A percentile compares a stretch with the other conserved stretches of the same genome.
Evolutionary conservation across 2,113 vertebrate genomes (phyloP).

Genomic region (Verasper variegatus): DNA sequence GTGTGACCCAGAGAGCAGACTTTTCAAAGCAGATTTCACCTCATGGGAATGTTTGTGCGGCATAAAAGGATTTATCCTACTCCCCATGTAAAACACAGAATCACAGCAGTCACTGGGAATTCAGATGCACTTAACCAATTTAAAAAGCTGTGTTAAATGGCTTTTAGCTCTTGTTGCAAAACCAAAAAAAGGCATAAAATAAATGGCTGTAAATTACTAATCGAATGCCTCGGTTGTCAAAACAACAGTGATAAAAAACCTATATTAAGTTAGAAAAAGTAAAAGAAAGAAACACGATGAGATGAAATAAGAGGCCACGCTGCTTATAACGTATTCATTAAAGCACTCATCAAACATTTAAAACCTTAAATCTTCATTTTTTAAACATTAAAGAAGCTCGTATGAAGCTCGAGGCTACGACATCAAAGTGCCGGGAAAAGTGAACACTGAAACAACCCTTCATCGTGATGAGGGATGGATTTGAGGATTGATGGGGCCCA

Average conservation of each 20-base stretch:
- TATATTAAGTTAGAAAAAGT: background rate
- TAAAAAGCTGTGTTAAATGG: slow-evolving; percentile 32
- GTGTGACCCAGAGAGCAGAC: slow-evolving; percentile 39
- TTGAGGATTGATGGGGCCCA: slow-evolving; percentile 55
- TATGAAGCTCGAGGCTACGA: slow-evolving; percentile 16
- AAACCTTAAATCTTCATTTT: slow-evolving; percentile 29
- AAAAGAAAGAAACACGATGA: background rate
- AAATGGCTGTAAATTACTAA: background rate
- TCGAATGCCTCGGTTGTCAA: background rate
- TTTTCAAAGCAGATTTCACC: slow-evolving; percentile 65
- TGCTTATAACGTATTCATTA: slow-evolving; percentile 14
- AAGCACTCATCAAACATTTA: slow-evolving; percentile 38
- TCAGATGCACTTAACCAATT: slow-evolving; percentile 24
- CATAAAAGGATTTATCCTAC: slow-evolving; percentile 56
- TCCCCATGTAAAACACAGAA: slow-evolving; percentile 47
- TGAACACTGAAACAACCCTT: background rate
- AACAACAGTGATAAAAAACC: background rate
- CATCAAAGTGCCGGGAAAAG: slow-evolving; percentile 12
- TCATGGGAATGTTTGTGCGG: slow-evolving; percentile 19
- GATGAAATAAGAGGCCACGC: background rate
- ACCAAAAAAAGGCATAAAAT: background rate
- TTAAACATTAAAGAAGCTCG: slow-evolving; percentile 15
- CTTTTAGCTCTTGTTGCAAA: background rate
- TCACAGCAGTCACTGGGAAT: slow-evolving; percentile 39
- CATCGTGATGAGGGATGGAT: background rate